Conservation (phyloP, 2,797 vertebrate genomes). For the Malacoraja senta region DNA sequence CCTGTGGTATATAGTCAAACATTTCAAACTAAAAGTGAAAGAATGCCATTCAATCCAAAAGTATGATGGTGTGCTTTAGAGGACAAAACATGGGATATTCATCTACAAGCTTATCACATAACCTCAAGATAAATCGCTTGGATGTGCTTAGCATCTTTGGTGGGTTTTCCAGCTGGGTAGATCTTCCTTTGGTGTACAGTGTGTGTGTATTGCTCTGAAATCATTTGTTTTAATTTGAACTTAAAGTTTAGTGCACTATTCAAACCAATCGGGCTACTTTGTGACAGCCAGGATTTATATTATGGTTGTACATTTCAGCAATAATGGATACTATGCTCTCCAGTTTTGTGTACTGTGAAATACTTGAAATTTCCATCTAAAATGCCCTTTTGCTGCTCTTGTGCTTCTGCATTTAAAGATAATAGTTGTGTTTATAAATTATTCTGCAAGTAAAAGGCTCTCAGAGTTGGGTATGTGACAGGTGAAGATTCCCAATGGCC, state of each 20-base stretch:
- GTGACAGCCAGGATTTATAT: background rate
- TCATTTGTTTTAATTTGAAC: background rate
- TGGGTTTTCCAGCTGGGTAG: background rate
- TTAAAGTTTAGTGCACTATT: background rate
- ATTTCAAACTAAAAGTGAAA: background rate
- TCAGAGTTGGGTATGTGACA: background rate
- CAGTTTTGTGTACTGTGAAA: background rate
- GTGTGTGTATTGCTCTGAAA: background rate
- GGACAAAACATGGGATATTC: background rate
- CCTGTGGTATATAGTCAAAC: background rate
- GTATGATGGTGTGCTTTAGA: background rate
- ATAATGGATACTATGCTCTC: background rate
- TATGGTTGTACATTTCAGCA: background rate
- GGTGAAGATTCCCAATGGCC: background rate
- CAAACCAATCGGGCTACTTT: background rate
- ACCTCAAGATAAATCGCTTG: background rate
- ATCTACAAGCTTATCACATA: background rate
- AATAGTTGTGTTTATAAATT: background rate
- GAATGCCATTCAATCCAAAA: background rate
- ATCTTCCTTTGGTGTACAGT: background rate
- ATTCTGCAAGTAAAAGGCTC: background rate
- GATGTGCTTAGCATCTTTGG: background rate
- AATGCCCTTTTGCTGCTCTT: background rate
- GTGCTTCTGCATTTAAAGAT: background rate
- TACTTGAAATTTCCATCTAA: background rate